Evolutionary conservation across 2,888 invertebrate genomes (phyloP).

Genomic region (Mylabris sibirica): DNA sequence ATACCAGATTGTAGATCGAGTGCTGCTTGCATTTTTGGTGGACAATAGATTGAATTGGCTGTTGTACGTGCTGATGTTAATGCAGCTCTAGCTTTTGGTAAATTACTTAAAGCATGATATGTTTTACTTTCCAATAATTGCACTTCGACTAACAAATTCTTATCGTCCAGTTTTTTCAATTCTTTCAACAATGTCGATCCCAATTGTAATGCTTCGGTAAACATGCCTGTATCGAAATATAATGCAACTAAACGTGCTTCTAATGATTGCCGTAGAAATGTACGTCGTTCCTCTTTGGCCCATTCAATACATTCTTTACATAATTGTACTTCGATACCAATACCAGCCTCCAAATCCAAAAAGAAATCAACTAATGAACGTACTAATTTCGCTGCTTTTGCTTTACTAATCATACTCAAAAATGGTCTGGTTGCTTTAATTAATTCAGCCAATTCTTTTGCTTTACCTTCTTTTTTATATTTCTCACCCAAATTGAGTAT

Average conservation of each 20-base stretch:
- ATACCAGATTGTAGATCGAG: slow-evolving; percentile 98
- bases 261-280: slow-evolving; percentile 94
- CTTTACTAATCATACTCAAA: slow-evolving; percentile 94
- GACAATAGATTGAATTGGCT: slow-evolving; percentile 99
- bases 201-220: slow-evolving; percentile 82
- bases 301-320: slow-evolving; percentile 99
- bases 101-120: slow-evolving; percentile 95
- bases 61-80: slow-evolving; percentile 99
- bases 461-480: slow-evolving; percentile 92
- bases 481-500: slow-evolving; percentile 92
- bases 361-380: slow-evolving; percentile 97
- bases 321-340: slow-evolving; percentile 91
- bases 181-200: slow-evolving; percentile 91
- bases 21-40: slow-evolving; percentile 97
- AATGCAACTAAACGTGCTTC: slow-evolving; percentile 95
- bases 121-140: slow-evolving; percentile 98
- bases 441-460: slow-evolving; percentile 88
- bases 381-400: slow-evolving; percentile 98
- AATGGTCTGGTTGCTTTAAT: slow-evolving; percentile 97
- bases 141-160: slow-evolving; percentile 97
- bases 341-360: slow-evolving; percentile 94
- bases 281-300: slow-evolving; percentile 97
- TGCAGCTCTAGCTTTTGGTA: slow-evolving; percentile 96
- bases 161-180: slow-evolving; percentile 98
- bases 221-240: slow-evolving; percentile 92